Evolutionary conservation across 2,797 vertebrate species (phyloP).

Genomic region (Triplophysa yarkandensis): DNA sequence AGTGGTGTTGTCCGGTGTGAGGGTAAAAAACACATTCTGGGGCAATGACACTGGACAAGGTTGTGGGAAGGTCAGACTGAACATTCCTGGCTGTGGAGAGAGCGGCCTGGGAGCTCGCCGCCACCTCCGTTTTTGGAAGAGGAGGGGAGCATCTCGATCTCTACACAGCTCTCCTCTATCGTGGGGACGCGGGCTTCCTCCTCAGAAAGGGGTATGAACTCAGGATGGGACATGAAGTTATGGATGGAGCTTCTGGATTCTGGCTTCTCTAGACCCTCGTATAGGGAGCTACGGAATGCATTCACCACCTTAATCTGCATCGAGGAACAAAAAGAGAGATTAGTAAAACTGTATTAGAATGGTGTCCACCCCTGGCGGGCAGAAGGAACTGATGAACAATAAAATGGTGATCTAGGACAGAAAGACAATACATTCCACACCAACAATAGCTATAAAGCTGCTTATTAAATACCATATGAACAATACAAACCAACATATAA

Average conservation of each 20-base stretch:
- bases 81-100: slow-evolving; percentile 77
- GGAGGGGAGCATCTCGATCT: slow-evolving; percentile 62
- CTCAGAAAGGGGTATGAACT: slow-evolving; percentile 85
- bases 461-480: slow-evolving; percentile 22
- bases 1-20: slow-evolving; percentile 58
- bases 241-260: slow-evolving; percentile 92
- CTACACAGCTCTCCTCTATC: slow-evolving; percentile 77
- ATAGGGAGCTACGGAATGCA: slow-evolving; percentile 91
- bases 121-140: slow-evolving; percentile 57
- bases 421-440: neutral
- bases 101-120: slow-evolving; percentile 68
- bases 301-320: slow-evolving; percentile 96
- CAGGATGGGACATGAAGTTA: slow-evolving; percentile 95
- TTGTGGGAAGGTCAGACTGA: slow-evolving; percentile 75
- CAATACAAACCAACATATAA: slow-evolving; percentile 25
- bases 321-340: slow-evolving; percentile 33
- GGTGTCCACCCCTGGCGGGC: neutral
- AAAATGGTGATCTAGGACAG: slow-evolving; percentile 33
- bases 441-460: slow-evolving; percentile 24
- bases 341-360: slow-evolving; percentile 43
- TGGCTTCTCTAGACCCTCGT: slow-evolving; percentile 86
- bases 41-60: slow-evolving; percentile 15
- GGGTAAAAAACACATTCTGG: slow-evolving; percentile 1
- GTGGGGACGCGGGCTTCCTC: slow-evolving; percentile 79
- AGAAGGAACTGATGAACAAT: slow-evolving; percentile 26